Evolutionary conservation across 2,113 vertebrate species (phyloP).

Genomic region (Trogon melanurus): DNA sequence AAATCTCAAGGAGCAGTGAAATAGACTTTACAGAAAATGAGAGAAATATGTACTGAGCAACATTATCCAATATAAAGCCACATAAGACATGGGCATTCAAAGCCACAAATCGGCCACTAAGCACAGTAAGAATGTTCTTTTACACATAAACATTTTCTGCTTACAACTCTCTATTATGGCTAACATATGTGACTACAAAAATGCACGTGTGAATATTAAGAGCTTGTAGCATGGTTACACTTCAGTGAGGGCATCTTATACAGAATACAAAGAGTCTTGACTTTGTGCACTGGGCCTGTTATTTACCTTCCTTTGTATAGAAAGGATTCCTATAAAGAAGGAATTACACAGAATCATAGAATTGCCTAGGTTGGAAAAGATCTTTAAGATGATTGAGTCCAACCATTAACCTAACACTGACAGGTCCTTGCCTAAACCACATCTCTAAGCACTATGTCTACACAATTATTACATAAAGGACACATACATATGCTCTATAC

Average conservation of each 20-base stretch:
- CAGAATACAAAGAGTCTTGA: background rate
- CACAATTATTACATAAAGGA: background rate
- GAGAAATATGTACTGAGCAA: background rate
- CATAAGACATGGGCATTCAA: background rate
- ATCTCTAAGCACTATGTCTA: no score
- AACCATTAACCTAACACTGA: no score
- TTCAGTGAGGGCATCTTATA: background rate
- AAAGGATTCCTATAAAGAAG: background rate
- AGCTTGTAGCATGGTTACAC: background rate
- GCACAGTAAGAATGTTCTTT: background rate
- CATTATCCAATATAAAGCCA: background rate
- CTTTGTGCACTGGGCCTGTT: background rate
- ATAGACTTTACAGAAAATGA: background rate
- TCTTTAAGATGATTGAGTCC: no score
- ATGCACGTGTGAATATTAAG: background rate
- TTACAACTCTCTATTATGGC: background rate
- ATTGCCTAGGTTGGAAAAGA: no score
- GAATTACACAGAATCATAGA: background rate
- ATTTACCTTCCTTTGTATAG: background rate
- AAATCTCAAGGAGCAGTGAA: background rate
- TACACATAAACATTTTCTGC: background rate
- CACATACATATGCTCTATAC: background rate
- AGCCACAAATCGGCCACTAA: background rate
- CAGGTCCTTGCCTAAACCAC: no score
- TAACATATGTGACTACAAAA: background rate